These are phyloP conservation scores for Dipodomys ordii DNA, from an alignment of 2,113 vertebrate genomes.

Conservation along the genomic window DNA sequence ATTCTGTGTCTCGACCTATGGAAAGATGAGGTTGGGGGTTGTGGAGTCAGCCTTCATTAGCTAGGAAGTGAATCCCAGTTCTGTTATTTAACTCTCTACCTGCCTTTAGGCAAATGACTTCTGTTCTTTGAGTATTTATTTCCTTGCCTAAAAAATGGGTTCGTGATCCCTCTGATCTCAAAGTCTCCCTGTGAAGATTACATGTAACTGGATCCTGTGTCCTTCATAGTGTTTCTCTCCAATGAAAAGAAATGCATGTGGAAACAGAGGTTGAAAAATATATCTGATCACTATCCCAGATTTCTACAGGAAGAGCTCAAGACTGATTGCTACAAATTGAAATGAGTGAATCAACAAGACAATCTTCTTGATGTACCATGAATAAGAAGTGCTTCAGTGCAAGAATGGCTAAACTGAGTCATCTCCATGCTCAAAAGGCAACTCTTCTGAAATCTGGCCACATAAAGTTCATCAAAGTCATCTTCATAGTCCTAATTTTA, in stretches of 20 bases:
- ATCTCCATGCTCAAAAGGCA: neutral
- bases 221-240: neutral
- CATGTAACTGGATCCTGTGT: neutral
- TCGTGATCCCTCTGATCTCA: neutral
- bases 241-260: neutral
- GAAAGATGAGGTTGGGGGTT: neutral
- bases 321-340: neutral
- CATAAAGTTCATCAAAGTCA: neutral
- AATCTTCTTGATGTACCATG: neutral
- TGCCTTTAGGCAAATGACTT: neutral
- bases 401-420: neutral
- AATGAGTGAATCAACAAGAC: neutral
- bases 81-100: neutral
- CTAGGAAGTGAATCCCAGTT: neutral
- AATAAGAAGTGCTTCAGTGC: neutral
- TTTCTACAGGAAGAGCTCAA: conserved; percentile 1
- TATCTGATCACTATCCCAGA: neutral
- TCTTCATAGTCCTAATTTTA: neutral
- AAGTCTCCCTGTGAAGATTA: neutral
- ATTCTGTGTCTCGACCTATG: neutral
- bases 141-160: neutral
- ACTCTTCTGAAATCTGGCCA: neutral
- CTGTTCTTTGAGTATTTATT: conserved; percentile 34
- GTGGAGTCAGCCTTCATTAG: neutral
- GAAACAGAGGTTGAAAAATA: conserved; percentile 6